Base-by-base conservation (phyloP, 2,888 invertebrate genomes). In the Scaptomyza tumidula region DNA sequence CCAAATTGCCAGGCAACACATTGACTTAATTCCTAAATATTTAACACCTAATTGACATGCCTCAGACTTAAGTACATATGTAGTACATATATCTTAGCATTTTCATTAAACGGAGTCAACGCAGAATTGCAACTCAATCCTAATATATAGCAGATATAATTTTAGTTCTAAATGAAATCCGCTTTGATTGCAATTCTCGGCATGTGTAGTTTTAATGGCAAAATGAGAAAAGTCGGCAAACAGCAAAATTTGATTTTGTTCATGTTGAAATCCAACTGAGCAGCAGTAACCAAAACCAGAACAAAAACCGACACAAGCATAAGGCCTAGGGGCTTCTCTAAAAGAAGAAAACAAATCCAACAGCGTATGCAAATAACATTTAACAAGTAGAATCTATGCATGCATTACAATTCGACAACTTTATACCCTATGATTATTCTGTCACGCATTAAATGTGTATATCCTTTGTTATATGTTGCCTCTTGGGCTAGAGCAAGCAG, bases 21-120 rank as follows among this genome's bases (percentile, higher is more conserved):
- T 68, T 71, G 64, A 33, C 16, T 27, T 55, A 52, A 48, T 57
- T 27, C 41, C 45, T 14, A n/a, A 62, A 55, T 62, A 62, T 44
- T 65, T 53, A 60, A 62, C 79, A 71, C 52, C 59, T 82, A 72
- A 82, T 81, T 75, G 82, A 71, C 66, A 71, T 45, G 44, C n/a
- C 52, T 24, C 29, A 43, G 52, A 14, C 33, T 29, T 29, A 7
- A 29, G 29, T 29, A 29, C 29, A 29, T 29, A 6, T 59, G 6
- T 13, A 56, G 6, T 13, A 56, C 3, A 14, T n/a, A 33, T 24
- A 24, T 3, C 3, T 14, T 6, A n/a, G 9, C 2, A 11, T 3
- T 43, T 31, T 45, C 27, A 37, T 46, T 52, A 59, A 44, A 64
- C 43, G 44, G 41, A 56, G 31, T 27, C 50, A 16, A 27, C 10